A percentile compares a stretch with the other conserved stretches of the same genome.
These are phyloP conservation scores for Serranus cabrilla DNA, from an alignment of 2,797 vertebrate species.

Conservation along the genomic window DNA sequence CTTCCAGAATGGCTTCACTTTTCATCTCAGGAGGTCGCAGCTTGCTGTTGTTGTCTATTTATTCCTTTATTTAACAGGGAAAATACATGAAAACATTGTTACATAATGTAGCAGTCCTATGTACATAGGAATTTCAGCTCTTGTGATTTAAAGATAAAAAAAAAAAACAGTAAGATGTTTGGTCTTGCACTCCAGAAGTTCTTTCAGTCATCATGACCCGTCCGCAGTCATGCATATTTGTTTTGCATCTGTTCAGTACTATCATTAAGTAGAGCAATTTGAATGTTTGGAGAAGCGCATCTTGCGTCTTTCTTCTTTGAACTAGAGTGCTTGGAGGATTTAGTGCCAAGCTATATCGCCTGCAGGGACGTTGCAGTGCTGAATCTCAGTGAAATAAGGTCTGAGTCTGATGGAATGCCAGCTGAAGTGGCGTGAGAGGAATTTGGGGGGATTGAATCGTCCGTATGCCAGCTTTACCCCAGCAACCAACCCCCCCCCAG, in stretches of 20 bases:
- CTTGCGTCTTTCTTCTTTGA: no score
- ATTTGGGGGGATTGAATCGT: conserved; percentile 47
- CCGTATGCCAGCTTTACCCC: conserved; percentile 61
- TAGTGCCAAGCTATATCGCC: background rate
- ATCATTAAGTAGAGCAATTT: background rate
- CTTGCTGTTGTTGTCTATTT: no score
- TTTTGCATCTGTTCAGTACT: background rate
- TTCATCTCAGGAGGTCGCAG: no score
- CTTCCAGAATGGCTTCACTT: no score
- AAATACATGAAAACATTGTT: no score
- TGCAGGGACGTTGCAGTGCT: background rate
- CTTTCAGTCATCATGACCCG: background rate
- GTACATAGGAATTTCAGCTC: background rate
- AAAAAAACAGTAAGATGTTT: no score
- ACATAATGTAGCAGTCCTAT: background rate
- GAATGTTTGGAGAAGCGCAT: background rate
- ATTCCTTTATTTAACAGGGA: no score
- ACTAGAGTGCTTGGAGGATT: background rate
- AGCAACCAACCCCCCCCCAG: conserved; percentile 44
- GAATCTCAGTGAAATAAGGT: conserved; percentile 42
- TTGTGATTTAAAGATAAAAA: background rate
- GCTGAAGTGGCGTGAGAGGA: conserved; percentile 57
- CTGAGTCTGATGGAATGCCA: conserved; percentile 54
- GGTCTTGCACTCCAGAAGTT: background rate
- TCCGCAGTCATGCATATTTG: background rate